Conservation (phyloP, 2,113 vertebrate species). For the Tupaia chinensis region DNA sequence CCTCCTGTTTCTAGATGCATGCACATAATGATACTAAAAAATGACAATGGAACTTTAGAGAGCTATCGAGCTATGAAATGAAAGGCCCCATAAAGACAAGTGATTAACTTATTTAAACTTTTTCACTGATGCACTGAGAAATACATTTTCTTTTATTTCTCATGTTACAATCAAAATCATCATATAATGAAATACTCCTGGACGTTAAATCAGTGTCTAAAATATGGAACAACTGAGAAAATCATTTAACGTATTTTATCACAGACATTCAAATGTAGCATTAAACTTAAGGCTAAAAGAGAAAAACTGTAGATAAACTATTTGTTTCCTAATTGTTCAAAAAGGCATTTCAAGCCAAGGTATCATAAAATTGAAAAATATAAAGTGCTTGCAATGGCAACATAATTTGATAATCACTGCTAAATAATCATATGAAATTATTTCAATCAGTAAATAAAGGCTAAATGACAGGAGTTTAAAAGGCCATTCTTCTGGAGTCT, state of each 20-base stretch:
- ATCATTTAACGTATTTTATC: background rate
- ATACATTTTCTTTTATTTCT: slow-evolving; percentile 63
- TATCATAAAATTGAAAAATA: slow-evolving; percentile 18
- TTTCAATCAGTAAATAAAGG: slow-evolving; percentile 19
- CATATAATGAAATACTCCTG: slow-evolving; percentile 65
- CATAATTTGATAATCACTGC: background rate
- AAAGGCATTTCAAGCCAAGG: background rate
- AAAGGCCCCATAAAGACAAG: slow-evolving; percentile 84
- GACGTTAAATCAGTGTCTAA: slow-evolving; percentile 39
- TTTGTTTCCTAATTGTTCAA: background rate
- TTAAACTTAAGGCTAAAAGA: slow-evolving; percentile 44
- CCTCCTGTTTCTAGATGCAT: slow-evolving; percentile 72
- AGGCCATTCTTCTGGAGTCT: background rate
- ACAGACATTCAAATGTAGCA: slow-evolving; percentile 39
- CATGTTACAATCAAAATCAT: slow-evolving; percentile 59
- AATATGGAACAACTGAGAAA: slow-evolving; percentile 63
- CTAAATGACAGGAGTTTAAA: slow-evolving; percentile 27
- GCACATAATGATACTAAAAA: slow-evolving; percentile 84
- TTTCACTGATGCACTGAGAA: slow-evolving; percentile 75
- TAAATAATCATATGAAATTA: background rate
- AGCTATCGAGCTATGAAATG: slow-evolving; percentile 80
- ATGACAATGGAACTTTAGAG: slow-evolving; percentile 82
- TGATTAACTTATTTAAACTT: slow-evolving; percentile 79
- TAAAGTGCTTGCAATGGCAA: background rate
- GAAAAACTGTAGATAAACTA: slow-evolving; percentile 36